Evolutionary conservation across 2,113 vertebrate genomes (phyloP).

Genomic region (Zosterops hypoxanthus): DNA sequence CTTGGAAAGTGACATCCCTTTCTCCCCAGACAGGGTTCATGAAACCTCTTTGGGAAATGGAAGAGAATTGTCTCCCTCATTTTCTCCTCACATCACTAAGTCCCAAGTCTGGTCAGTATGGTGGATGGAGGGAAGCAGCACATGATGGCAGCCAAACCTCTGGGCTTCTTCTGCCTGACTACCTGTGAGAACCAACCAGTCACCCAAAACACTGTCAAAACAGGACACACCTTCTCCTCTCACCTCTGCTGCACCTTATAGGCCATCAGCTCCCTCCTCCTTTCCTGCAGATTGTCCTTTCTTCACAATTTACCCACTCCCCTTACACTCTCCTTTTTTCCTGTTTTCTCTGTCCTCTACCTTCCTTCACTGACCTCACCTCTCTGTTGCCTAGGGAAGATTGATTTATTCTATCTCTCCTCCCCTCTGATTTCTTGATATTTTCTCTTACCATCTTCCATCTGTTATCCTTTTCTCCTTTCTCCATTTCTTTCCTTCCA

Average conservation of each 20-base stretch:
- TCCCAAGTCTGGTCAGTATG: neutral
- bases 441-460: neutral
- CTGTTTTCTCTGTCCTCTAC: neutral
- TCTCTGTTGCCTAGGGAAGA: neutral
- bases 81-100: neutral
- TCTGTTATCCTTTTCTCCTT: neutral
- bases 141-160: neutral
- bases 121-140: neutral
- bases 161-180: neutral
- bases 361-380: neutral
- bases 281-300: neutral
- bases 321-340: neutral
- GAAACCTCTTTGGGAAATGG: neutral
- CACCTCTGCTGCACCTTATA: neutral
- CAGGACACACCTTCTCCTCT: neutral
- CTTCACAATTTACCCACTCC: neutral
- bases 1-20: neutral
- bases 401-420: neutral
- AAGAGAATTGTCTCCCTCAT: neutral
- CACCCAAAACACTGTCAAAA: neutral
- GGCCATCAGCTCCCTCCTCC: neutral
- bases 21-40: neutral
- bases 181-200: neutral
- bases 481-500: neutral
- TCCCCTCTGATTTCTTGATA: neutral